Evolutionary conservation across 2,797 vertebrate species (phyloP).

Genomic region (Platalea minor): DNA sequence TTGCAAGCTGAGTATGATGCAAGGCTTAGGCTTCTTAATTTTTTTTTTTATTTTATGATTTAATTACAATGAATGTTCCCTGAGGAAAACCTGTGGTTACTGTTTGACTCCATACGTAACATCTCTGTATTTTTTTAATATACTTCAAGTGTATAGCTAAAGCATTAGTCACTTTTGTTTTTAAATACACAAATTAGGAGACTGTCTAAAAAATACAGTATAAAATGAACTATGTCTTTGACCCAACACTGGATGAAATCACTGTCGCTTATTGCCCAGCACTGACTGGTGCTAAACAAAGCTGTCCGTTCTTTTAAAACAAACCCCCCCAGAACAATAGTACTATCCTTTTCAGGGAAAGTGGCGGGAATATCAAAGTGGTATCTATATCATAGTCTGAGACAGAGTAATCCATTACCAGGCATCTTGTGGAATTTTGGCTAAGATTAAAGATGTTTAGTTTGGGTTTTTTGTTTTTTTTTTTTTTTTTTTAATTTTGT

Average conservation of each 20-base stretch:
- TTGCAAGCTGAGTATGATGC: neutral
- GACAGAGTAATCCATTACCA: neutral
- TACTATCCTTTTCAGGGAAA: neutral
- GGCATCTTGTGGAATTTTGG: neutral
- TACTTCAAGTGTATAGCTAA: neutral
- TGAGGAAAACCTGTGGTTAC: neutral
- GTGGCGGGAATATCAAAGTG: neutral
- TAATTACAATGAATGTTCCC: neutral
- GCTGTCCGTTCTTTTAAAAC: neutral
- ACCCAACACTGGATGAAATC: neutral
- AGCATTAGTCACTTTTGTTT: neutral
- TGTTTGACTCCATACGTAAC: neutral
- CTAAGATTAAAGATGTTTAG: neutral
- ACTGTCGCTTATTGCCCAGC: neutral
- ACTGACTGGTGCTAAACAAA: neutral
- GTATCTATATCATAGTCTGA: neutral
- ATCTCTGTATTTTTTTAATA: neutral
- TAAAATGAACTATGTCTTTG: neutral
- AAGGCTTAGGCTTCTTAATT: neutral
- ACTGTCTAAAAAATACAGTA: neutral
- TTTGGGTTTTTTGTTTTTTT: no score
- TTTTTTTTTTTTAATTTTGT: no score
- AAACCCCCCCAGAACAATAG: fast-evolving
- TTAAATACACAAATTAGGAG: neutral
- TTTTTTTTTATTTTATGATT: no score